Conservation (phyloP, 2,113 vertebrate genomes). For the Mustela lutreola region DNA sequence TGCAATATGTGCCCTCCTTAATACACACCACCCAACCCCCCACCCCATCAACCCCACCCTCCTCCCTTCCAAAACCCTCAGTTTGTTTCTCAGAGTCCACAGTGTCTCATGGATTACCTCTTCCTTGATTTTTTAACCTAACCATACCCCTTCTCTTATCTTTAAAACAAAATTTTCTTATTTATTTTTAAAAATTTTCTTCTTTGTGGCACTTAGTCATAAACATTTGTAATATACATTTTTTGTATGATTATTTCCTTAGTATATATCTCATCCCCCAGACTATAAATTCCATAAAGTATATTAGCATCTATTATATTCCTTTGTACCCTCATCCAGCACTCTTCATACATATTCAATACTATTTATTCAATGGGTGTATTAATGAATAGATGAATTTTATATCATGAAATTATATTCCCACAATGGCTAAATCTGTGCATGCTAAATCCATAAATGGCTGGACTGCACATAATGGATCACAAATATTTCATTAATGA, state of each 20-base stretch:
- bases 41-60: no score
- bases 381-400: not conserved
- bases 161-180: not conserved
- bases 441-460: not conserved
- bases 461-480: not conserved
- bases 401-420: not conserved
- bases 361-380: not conserved
- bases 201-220: not conserved
- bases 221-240: not conserved
- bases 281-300: not conserved
- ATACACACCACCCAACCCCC: no score
- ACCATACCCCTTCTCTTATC: not conserved
- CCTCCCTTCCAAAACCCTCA: no score
- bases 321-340: not conserved
- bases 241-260: not conserved
- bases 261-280: not conserved
- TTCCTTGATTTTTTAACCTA: not conserved
- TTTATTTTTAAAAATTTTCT: not conserved
- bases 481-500: not conserved
- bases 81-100: no score
- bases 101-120: no score
- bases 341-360: not conserved
- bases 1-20: no score
- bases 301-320: not conserved
- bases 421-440: not conserved